Conservation (phyloP, 2,113 vertebrate species). For the Bufo gargarizans region DNA sequence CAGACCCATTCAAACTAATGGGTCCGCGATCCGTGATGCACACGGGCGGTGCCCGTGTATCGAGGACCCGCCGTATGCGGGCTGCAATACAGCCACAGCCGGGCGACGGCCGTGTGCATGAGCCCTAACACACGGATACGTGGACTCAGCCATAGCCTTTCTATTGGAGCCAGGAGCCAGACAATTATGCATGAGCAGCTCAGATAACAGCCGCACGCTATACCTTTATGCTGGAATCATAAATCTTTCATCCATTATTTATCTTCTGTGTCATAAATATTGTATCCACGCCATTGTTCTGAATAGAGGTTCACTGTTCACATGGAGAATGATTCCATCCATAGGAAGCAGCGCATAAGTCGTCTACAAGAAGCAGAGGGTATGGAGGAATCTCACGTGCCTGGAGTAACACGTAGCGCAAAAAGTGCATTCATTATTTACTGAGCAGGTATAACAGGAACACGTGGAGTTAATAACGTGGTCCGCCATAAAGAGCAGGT, state of each 20-base stretch:
- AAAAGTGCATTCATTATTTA: constrained; percentile 11
- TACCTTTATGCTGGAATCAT: constrained; percentile 5
- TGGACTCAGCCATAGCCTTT: background rate
- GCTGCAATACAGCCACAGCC: too few species aligned
- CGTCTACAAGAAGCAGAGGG: background rate
- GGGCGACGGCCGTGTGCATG: too few species aligned
- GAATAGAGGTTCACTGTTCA: constrained; percentile 16
- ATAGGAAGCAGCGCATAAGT: background rate
- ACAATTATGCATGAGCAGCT: background rate
- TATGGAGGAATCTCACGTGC: background rate
- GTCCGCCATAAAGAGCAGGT: background rate
- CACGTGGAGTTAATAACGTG: background rate
- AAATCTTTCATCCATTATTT: constrained; percentile 30
- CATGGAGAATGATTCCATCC: background rate
- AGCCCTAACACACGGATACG: background rate
- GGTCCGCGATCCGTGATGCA: too few species aligned
- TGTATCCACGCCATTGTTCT: constrained; percentile 32
- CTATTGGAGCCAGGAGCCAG: background rate
- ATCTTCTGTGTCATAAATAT: constrained; percentile 23
- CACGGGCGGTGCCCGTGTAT: too few species aligned
- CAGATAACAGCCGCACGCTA: background rate
- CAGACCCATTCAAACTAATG: too few species aligned
- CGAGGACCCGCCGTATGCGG: too few species aligned
- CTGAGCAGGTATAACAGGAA: background rate
- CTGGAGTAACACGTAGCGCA: background rate